phyloP scores from a whole-genome alignment of 2,797 vertebrate species.

The Vultur gryphus region DNA sequence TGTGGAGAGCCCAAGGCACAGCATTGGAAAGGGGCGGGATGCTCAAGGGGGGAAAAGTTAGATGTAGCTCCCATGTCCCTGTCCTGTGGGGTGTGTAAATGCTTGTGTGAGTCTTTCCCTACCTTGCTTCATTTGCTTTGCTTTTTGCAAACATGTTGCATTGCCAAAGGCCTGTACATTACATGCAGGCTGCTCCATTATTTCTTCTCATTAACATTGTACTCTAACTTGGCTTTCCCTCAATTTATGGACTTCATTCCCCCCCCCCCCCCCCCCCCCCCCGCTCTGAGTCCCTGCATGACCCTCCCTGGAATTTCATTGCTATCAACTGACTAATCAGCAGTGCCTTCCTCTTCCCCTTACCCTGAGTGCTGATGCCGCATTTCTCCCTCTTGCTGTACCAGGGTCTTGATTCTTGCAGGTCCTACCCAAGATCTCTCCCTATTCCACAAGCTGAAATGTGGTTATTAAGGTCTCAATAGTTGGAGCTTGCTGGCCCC shows the following conservation, averaged over 20 bases:
- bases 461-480: not conserved
- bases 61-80: not conserved
- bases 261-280: too few relatives aligned
- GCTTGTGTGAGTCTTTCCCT: not conserved
- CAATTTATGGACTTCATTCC: not conserved
- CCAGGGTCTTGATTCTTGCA: not conserved
- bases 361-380: not conserved
- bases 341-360: not conserved
- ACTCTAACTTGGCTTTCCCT: not conserved
- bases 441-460: not conserved
- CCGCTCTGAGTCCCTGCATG: accelerated
- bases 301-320: not conserved
- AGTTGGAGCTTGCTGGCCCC: not conserved
- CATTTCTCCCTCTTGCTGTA: not conserved
- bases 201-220: not conserved
- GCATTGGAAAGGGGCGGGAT: not conserved
- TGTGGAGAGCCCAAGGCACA: not conserved
- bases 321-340: not conserved
- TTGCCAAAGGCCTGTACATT: not conserved
- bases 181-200: not conserved
- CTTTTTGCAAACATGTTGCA: not conserved
- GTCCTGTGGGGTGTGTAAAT: not conserved
- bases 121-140: not conserved
- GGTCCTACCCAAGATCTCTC: not conserved
- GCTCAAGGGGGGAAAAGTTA: not conserved